Evolutionary conservation across 1,140 invertebrate species (phyloP).

Genomic region (Hylyphantes graminicola): DNA sequence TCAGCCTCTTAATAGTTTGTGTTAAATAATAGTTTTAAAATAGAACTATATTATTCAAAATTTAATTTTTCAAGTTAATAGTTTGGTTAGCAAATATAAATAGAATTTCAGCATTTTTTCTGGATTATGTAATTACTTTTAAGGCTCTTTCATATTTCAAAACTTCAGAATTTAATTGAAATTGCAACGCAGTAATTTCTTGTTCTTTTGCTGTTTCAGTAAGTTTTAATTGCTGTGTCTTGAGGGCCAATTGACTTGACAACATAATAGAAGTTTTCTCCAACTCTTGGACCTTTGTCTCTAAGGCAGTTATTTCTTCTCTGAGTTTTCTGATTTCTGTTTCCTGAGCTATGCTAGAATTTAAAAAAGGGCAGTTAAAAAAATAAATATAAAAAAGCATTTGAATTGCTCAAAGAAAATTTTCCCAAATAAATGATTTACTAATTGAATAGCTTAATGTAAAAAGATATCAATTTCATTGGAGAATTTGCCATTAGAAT

Average conservation of each 20-base stretch:
- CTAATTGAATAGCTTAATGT: too few relatives aligned
- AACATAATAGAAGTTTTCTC: conserved; percentile 11
- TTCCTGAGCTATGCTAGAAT: neutral
- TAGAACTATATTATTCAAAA: neutral
- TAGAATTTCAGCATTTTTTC: too few relatives aligned
- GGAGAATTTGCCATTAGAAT: too few relatives aligned
- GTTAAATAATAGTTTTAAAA: too few relatives aligned
- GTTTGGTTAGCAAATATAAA: conserved; percentile 49
- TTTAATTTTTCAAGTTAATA: conserved; percentile 64
- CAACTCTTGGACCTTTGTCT: conserved; percentile 14
- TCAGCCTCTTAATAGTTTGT: too few relatives aligned
- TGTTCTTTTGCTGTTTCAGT: conserved; percentile 58
- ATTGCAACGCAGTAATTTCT: conserved; percentile 63
- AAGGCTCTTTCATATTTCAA: conserved; percentile 64
- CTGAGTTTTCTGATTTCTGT: neutral
- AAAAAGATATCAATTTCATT: too few relatives aligned
- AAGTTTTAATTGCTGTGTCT: neutral
- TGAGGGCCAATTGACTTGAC: neutral
- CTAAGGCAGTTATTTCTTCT: conserved; percentile 29
- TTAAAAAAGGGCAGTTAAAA: neutral
- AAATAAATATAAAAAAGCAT: too few relatives aligned
- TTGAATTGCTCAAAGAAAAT: too few relatives aligned
- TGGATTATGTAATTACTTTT: conserved; percentile 62
- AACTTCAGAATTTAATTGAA: conserved; percentile 66
- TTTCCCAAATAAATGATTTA: too few relatives aligned